Percentiles rank a stretch among this genome's conserved stretches.
These are phyloP conservation scores for Botia almorhae DNA, from an alignment of 2,797 vertebrate species.

Conservation along the genomic window DNA sequence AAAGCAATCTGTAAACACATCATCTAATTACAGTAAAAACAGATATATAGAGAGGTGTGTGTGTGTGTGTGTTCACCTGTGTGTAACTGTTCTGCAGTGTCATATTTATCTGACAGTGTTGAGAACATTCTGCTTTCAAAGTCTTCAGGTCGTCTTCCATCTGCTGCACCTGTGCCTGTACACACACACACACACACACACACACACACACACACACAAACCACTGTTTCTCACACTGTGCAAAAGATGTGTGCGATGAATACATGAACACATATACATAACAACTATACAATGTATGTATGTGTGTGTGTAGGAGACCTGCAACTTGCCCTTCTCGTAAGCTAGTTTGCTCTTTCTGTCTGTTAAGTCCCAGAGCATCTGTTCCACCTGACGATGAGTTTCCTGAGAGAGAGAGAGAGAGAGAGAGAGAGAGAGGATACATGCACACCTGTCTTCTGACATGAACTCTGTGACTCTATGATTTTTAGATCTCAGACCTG, in stretches of 20 bases:
- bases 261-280: neutral
- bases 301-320: conserved; percentile 61
- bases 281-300: neutral
- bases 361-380: conserved; percentile 68
- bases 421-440: neutral
- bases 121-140: conserved; percentile 62
- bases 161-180: conserved; percentile 68
- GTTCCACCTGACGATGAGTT: conserved; percentile 69
- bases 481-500: conserved; percentile 60
- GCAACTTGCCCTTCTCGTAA: conserved; percentile 72
- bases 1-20: neutral
- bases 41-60: neutral
- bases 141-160: conserved; percentile 69
- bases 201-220: neutral
- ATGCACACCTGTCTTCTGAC: neutral
- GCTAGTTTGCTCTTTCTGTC: conserved; percentile 75
- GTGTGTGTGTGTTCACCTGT: conserved; percentile 61
- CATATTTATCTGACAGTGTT: conserved; percentile 64
- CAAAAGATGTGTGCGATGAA: neutral
- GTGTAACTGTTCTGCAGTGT: conserved; percentile 64
- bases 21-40: neutral
- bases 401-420: conserved; percentile 52
- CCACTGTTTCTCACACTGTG: neutral
- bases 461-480: neutral
- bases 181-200: conserved; percentile 33